These are phyloP conservation scores for Ceraclea dissimilis DNA, from an alignment of 2,888 invertebrate genomes.

Conservation along the genomic window DNA sequence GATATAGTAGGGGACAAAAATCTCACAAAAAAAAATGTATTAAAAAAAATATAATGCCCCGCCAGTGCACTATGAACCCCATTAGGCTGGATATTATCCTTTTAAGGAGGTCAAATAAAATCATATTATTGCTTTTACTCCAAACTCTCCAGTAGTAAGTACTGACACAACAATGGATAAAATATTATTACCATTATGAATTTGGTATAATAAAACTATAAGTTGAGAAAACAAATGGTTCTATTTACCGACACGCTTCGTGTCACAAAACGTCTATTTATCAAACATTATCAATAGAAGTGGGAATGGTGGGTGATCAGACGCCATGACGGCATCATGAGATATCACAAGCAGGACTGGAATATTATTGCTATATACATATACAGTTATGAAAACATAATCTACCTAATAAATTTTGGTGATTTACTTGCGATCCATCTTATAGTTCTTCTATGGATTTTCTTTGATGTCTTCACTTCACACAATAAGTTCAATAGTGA, in stretches of 20 bases:
- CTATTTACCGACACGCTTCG: constrained; percentile 26
- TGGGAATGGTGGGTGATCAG: constrained; percentile 17
- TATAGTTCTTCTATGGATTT: too few relatives aligned
- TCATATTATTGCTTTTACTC: constrained; percentile 11
- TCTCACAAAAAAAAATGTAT: too few relatives aligned
- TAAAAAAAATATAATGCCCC: too few relatives aligned
- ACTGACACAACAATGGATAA: constrained; percentile 16
- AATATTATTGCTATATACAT: too few relatives aligned
- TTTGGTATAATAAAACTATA: constrained; percentile 26
- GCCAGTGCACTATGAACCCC: too few relatives aligned
- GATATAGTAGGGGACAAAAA: too few relatives aligned
- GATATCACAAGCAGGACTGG: too few relatives aligned
- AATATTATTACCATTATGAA: constrained; percentile 20
- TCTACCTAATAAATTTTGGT: too few relatives aligned
- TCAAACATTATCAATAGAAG: constrained; percentile 20
- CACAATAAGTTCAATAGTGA: too few relatives aligned
- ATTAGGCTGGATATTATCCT: constrained; percentile 16
- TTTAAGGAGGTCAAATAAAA: constrained; percentile 25
- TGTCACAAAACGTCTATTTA: constrained; percentile 23
- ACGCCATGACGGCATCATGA: constrained; percentile 18
- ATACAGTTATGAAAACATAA: too few relatives aligned
- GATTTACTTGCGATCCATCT: too few relatives aligned
- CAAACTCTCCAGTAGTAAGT: background rate
- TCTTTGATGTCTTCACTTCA: too few relatives aligned
- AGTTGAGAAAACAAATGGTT: constrained; percentile 25